A percentile compares a stretch with the other conserved stretches of the same genome.
Conservation (phyloP, 2,888 invertebrate species). For the Agrenia bidenticulata region DNA sequence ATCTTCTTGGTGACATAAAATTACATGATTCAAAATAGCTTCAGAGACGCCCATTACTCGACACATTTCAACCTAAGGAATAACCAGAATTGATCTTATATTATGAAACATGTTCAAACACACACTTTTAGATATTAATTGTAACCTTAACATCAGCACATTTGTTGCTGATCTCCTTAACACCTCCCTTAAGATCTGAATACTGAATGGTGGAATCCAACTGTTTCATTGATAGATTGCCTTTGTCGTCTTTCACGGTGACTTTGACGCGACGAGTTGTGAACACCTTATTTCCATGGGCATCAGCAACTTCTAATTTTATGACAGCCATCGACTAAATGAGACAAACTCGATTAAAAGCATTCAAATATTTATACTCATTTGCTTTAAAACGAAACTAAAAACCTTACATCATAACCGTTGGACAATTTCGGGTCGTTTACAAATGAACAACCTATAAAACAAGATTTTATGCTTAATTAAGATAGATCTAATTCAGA, state of each 20-base stretch:
- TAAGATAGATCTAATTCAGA: no score
- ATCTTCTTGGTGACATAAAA: slow-evolving; percentile 95
- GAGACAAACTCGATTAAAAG: slow-evolving; percentile 20
- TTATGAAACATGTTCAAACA: background rate
- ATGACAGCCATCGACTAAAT: slow-evolving; percentile 55
- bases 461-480: background rate
- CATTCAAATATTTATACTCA: slow-evolving; percentile 13
- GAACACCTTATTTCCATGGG: slow-evolving; percentile 64
- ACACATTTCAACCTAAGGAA: slow-evolving; percentile 67
- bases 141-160: slow-evolving; percentile 48
- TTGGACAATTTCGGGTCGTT: slow-evolving; percentile 84
- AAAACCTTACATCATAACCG: slow-evolving; percentile 59
- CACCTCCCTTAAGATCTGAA: slow-evolving; percentile 52
- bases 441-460: slow-evolving; percentile 66
- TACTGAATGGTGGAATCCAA: slow-evolving; percentile 66
- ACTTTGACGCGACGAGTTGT: slow-evolving; percentile 70
- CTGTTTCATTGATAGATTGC: slow-evolving; percentile 61
- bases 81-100: no score
- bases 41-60: slow-evolving; percentile 80
- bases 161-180: slow-evolving; percentile 45
- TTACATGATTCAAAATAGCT: slow-evolving; percentile 90
- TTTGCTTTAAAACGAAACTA: background rate
- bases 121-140: background rate
- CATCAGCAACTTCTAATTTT: slow-evolving; percentile 63
- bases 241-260: slow-evolving; percentile 57